phyloP scores from a whole-genome alignment of 2,113 vertebrate species.

The Heteronetta atricapilla region DNA sequence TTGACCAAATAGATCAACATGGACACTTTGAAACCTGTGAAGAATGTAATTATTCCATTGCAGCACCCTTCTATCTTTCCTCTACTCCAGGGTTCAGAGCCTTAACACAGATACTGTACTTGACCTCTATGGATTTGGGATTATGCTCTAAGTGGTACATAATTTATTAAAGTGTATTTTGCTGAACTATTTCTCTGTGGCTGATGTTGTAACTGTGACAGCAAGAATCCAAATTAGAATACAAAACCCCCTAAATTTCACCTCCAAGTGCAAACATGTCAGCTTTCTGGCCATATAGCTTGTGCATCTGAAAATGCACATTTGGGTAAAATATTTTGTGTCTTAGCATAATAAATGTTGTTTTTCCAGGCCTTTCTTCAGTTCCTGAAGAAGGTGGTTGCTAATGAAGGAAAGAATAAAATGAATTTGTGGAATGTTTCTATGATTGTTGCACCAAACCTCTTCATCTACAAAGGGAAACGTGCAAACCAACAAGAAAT shows the following conservation, averaged over 20 bases:
- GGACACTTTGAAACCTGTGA: background rate
- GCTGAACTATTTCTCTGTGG: background rate
- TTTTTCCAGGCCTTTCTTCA: conserved; percentile 85
- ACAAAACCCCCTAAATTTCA: background rate
- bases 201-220: background rate
- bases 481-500: conserved; percentile 85
- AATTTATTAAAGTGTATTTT: background rate
- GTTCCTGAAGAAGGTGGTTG: conserved; percentile 91
- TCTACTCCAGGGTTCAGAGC: background rate
- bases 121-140: background rate
- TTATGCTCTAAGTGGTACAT: background rate
- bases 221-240: background rate
- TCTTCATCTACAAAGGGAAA: conserved; percentile 87
- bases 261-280: background rate
- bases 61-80: background rate
- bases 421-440: conserved; percentile 98
- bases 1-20: background rate
- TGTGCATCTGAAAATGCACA: background rate
- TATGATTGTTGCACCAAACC: conserved; percentile 94
- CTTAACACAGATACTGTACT: background rate
- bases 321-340: background rate
- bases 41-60: background rate
- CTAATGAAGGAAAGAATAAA: conserved; percentile 91
- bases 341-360: background rate
- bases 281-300: background rate